Conservation (phyloP, 2,888 invertebrate genomes). For the Callyntrura guangdongensis region DNA sequence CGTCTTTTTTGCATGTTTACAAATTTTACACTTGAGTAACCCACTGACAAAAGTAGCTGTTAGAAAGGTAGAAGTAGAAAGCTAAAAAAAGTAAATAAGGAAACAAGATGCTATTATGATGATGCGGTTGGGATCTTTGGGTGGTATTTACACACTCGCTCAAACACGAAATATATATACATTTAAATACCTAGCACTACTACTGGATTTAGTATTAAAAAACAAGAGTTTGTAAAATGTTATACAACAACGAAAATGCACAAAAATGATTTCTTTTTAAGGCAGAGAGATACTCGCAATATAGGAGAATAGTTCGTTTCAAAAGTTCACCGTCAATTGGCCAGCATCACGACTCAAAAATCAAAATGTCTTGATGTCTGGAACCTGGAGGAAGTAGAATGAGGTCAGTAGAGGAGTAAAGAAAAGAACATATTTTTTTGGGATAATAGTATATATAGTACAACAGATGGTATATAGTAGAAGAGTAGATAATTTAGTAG, state of each 20-base stretch:
- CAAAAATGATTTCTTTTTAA: constrained; percentile 27
- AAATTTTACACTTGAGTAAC: constrained; percentile 36
- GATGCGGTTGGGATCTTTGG: too few relatives aligned
- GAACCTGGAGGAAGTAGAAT: constrained; percentile 43
- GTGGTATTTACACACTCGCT: not conserved
- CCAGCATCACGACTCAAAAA: constrained; percentile 80
- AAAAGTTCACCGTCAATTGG: constrained; percentile 80
- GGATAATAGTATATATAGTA: constrained; percentile 21
- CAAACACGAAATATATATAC: not conserved
- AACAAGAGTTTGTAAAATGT: not conserved
- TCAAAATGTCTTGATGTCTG: constrained; percentile 77
- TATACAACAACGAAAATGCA: not conserved
- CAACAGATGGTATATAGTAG: constrained; percentile 24
- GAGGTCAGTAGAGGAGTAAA: constrained; percentile 48
- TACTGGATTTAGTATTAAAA: not conserved
- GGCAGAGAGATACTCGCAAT: constrained; percentile 1
- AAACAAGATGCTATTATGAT: constrained; percentile 22
- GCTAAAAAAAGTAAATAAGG: not conserved
- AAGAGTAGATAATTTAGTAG: constrained; percentile 25
- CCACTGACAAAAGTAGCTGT: constrained; percentile 37
- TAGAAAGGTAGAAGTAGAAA: constrained; percentile 9
- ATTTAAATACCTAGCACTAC: not conserved
- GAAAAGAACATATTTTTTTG: constrained; percentile 35
- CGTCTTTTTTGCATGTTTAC: constrained; percentile 12
- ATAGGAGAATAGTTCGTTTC: constrained; percentile 61